Base-by-base conservation (phyloP, 37 sponge, comb jelly and placozoan species). In the Lycopodina hypogea region DNA sequence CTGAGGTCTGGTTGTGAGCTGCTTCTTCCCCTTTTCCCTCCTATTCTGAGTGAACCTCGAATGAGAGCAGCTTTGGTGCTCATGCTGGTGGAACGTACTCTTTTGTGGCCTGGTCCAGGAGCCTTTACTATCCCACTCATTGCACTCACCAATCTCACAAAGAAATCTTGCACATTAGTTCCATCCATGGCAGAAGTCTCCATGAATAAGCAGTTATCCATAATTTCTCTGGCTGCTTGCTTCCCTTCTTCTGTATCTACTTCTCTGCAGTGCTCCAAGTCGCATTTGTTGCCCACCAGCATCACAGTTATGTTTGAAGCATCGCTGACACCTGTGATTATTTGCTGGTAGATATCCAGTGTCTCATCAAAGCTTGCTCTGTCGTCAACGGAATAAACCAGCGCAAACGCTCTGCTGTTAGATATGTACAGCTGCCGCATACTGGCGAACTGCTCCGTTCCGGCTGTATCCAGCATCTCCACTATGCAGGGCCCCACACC, bases 371-470 rank as follows among this genome's bases (percentile, higher is more conserved):
- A 84, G 14, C 87, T 86, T 6, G 81, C 82, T 56, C 74, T 66
- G 75, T 84, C 85, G 34, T 92, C 93, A n/a, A 92, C 75, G 19
- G 93, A 74, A 52, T 92, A 92, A 9, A 92, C 85, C 11, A 92
- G 68, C 18, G 93, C 93, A 78, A 92, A 92, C 8, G 88, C 81
- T 56, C 81, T 83, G 24, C 85, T 73, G 75, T 81, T 87, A 8
- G 78, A 69, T 69, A 92, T 92, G 75, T 92, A 92, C 29, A 92
- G 88, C 61, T 92, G 93, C 39, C 89, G 67, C 93, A 92, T 92
- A 52, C 84, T 83, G 11, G 93, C 88, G 58, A 92, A 92, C 70
- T 92, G 93, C 63, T 92, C 93, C 55, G 93, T 92, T 0, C 93
- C 93, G 0, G 88, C 93, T 23, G 88, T 92, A 69, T 92, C 93